Evolutionary conservation across 2,797 vertebrate species (phyloP), one percentile per base, ranked within the genome.

Genomic region (Dendrocincla fuliginosa): DNA sequence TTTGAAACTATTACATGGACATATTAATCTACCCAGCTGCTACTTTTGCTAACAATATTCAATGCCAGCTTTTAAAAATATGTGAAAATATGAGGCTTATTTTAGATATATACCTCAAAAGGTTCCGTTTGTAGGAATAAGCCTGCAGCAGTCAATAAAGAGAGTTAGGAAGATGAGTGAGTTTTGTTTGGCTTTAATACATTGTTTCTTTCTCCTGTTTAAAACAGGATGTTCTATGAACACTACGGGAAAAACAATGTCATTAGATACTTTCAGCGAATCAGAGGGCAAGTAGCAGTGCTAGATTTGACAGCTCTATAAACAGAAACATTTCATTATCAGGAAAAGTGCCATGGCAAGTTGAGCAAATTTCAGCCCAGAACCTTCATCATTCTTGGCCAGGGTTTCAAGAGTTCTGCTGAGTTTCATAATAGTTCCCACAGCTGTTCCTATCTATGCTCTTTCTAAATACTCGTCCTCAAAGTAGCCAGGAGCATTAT

Each of bases 31-130:
- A 84, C 27, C 7, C 7, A 67, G 6, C 13, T 73, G 6, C 13
- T 73, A 65, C 30, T 91, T 91, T 70, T 67, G 55, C 14, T 69
- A 76, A 69, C 6, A 56, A 56, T 17, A 69, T 46, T 89, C 14
- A 76, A 18, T 33, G 25, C 6, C 32, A 82, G 64, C n/a, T 82
- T 95, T 77, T 42, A 61, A 91, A 69, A 70, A 44, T 33, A 89
- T 6, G 10, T 24, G 27, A 84, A 76, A 25, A n/a, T n/a, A n/a
- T n/a, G 15, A 20, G 10, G 17, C 16, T 50, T 73, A 65, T 65
- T 61, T 27, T 65, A 82, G 59, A 73, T 55, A 57, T 3, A 41
- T 0, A 6, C 13, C 22, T 46, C 19, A 46, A 84, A 82, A 82
- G 5, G 30, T 28, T 83, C 27, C 35, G 11, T 52, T 76, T 68